phyloP scores from a whole-genome alignment of 2,888 invertebrate species.

The Athrips mouffetella region DNA sequence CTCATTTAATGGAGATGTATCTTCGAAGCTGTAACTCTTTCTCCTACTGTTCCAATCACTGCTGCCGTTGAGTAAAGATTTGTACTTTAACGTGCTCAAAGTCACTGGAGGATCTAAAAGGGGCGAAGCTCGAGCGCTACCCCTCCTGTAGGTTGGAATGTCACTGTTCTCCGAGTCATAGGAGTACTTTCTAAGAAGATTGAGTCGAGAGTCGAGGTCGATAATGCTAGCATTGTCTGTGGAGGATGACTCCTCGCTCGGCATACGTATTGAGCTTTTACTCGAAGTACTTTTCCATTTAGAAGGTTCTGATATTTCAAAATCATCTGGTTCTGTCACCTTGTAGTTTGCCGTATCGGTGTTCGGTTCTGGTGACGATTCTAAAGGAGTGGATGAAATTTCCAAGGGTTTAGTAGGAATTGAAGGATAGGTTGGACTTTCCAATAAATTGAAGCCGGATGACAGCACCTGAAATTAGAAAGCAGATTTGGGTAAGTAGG shows the following conservation, averaged over 20 bases:
- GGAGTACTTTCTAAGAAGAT: conserved; percentile 52
- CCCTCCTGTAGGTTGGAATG: conserved; percentile 43
- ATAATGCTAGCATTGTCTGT: conserved; percentile 68
- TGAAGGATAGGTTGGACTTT: conserved; percentile 43
- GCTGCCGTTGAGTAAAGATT: conserved; percentile 61
- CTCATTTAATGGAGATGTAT: conserved; percentile 57
- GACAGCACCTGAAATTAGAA: conserved; percentile 60
- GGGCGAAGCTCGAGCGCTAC: conserved; percentile 49
- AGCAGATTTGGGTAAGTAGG: neutral
- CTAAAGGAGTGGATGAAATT: conserved; percentile 66
- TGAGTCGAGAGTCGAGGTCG: conserved; percentile 58
- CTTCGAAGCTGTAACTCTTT: conserved; percentile 86
- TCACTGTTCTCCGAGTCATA: conserved; percentile 61
- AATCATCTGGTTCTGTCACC: conserved; percentile 77
- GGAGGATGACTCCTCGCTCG: conserved; percentile 76
- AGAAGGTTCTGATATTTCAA: conserved; percentile 73
- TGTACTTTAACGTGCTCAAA: conserved; percentile 64
- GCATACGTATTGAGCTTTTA: conserved; percentile 82
- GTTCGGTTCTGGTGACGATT: conserved; percentile 49
- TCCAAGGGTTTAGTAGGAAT: conserved; percentile 54
- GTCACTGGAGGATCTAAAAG: conserved; percentile 56
- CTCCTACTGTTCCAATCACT: conserved; percentile 84
- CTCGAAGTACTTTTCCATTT: conserved; percentile 83
- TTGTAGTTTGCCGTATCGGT: conserved; percentile 60
- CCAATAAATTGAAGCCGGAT: conserved; percentile 61